Evolutionary conservation across 2,888 invertebrate species (phyloP).

Genomic region (Hydraecia micacea): DNA sequence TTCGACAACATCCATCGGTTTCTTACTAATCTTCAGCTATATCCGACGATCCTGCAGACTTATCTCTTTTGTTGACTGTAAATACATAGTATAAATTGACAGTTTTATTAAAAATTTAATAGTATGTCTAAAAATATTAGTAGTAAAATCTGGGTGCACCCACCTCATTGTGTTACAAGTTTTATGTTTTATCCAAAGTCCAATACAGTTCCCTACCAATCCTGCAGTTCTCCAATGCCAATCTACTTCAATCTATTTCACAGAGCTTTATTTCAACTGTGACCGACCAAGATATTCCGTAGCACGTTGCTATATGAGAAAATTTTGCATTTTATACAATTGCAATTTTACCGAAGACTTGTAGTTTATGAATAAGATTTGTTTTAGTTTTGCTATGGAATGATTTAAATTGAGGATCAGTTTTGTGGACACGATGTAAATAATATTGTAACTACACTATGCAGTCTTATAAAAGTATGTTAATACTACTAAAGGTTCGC

Average conservation of each 20-base stretch:
- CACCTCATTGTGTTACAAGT: no score
- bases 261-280: constrained; percentile 58
- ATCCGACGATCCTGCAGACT: no score
- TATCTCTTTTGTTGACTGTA: no score
- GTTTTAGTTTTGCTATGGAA: constrained; percentile 25
- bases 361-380: constrained; percentile 49
- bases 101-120: no score
- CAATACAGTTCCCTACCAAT: constrained; percentile 12
- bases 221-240: constrained; percentile 26
- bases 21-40: no score
- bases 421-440: background rate
- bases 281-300: constrained; percentile 50
- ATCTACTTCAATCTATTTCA: constrained; percentile 47
- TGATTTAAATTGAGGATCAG: constrained; percentile 2
- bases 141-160: no score
- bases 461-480: background rate
- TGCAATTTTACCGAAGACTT: constrained; percentile 42
- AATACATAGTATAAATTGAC: no score
- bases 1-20: no score
- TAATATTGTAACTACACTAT: background rate
- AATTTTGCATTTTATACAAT: constrained; percentile 58
- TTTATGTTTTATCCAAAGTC: background rate
- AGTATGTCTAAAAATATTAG: no score
- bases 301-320: constrained; percentile 38
- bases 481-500: no score